These are phyloP conservation scores for Lumbricus terrestris DNA, from an alignment of 2,888 invertebrate species.

Conservation along the genomic window DNA sequence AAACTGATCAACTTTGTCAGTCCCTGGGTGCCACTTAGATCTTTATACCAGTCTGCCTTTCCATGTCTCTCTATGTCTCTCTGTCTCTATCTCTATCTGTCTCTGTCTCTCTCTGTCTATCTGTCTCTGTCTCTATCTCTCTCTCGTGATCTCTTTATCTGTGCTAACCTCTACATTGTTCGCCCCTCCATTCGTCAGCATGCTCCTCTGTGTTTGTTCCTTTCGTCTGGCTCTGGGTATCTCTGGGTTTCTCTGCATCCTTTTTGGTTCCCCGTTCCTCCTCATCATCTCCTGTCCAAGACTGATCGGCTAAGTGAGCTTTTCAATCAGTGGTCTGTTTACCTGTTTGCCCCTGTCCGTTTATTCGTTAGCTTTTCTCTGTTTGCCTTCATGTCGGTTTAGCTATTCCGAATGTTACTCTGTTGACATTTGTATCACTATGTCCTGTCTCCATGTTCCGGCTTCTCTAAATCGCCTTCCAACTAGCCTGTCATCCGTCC, in stretches of 20 bases:
- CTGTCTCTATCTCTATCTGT: neutral
- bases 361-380: neutral
- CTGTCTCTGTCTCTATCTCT: neutral
- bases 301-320: neutral
- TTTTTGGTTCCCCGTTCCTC: neutral
- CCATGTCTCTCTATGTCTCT: neutral
- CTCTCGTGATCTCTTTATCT: neutral
- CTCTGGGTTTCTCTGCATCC: neutral
- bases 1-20: neutral
- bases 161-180: no score
- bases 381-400: neutral
- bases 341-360: neutral
- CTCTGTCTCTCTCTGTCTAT: neutral
- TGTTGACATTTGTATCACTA: neutral
- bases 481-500: neutral
- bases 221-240: neutral
- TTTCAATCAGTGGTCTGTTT: neutral
- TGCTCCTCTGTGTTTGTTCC: neutral
- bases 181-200: neutral
- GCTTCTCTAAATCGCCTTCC: neutral
- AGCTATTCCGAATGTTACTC: neutral
- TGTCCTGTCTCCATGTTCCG: neutral
- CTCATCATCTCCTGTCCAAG: neutral
- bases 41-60: neutral
- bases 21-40: neutral